Percentiles rank a stretch among this genome's conserved stretches.
These are phyloP conservation scores for Cettia cetti DNA, from an alignment of 2,113 vertebrate genomes.

Conservation along the genomic window DNA sequence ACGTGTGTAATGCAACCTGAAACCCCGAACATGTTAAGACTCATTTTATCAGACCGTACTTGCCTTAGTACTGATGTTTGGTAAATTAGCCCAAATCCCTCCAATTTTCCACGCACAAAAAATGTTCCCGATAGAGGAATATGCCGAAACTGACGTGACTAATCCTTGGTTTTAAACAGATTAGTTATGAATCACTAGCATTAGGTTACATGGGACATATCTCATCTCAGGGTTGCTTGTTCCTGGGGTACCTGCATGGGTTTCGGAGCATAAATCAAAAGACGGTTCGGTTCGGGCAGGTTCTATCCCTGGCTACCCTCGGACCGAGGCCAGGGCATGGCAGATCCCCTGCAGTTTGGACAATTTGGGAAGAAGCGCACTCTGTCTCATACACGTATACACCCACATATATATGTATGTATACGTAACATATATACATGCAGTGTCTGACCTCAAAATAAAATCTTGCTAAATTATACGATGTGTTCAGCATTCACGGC, in stretches of 20 bases:
- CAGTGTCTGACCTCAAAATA: not conserved
- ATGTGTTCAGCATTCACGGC: not conserved
- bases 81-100: slow-evolving; percentile 45
- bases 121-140: not conserved
- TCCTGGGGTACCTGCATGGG: not conserved
- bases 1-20: not conserved
- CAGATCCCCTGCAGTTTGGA: not conserved
- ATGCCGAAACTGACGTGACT: slow-evolving; percentile 41
- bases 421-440: not conserved
- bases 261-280: not conserved
- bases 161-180: slow-evolving; percentile 58
- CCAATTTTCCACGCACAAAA: slow-evolving; percentile 13
- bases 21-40: slow-evolving; percentile 22
- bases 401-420: rapidly evolving
- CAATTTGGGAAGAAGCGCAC: rapidly evolving
- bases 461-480: not conserved
- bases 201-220: not conserved
- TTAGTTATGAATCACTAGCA: slow-evolving; percentile 59
- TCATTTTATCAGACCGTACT: slow-evolving; percentile 1
- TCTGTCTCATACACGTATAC: rapidly evolving
- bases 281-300: rapidly evolving
- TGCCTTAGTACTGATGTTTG: slow-evolving; percentile 37
- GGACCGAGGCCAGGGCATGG: not conserved
- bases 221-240: not conserved
- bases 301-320: not conserved